A percentile compares a stretch with the other conserved stretches of the same genome.
Evolutionary conservation across 2,113 vertebrate species (phyloP).

Genomic region (Bambusicola thoracicus): DNA sequence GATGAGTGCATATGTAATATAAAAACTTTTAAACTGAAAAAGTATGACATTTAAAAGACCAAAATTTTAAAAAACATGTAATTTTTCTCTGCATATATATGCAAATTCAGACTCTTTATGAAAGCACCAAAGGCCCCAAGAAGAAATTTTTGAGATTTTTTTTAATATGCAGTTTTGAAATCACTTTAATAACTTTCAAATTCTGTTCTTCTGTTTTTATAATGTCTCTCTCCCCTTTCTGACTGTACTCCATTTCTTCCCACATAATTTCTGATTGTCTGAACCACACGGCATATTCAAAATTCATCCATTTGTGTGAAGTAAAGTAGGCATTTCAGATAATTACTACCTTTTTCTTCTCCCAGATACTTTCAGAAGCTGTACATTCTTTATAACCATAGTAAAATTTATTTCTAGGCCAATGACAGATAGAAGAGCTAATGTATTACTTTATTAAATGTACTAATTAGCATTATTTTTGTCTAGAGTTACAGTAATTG

Average conservation of each 20-base stretch:
- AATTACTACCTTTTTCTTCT: not conserved
- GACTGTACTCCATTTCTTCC: not conserved
- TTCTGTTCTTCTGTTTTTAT: not conserved
- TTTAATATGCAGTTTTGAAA: not conserved
- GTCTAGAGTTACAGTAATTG: not conserved
- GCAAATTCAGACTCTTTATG: not conserved
- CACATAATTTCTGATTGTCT: not conserved
- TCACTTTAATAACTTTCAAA: not conserved
- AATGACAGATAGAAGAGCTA: not conserved
- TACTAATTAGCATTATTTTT: not conserved
- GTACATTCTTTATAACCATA: not conserved
- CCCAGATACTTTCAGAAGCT: not conserved
- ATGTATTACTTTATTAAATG: not conserved
- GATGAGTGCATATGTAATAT: not conserved
- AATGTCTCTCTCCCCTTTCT: not conserved
- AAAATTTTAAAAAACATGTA: not conserved
- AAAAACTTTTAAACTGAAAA: not conserved
- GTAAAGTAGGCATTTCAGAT: not conserved
- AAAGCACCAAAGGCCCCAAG: not conserved
- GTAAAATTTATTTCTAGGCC: not conserved
- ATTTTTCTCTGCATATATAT: not conserved
- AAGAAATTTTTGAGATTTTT: not conserved
- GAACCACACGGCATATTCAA: not conserved
- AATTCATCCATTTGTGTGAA: not conserved
- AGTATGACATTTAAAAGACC: not conserved